Percentiles rank a stretch among this genome's conserved stretches.
Conservation (phyloP, 2,888 invertebrate genomes). For the Ctena decussata region DNA sequence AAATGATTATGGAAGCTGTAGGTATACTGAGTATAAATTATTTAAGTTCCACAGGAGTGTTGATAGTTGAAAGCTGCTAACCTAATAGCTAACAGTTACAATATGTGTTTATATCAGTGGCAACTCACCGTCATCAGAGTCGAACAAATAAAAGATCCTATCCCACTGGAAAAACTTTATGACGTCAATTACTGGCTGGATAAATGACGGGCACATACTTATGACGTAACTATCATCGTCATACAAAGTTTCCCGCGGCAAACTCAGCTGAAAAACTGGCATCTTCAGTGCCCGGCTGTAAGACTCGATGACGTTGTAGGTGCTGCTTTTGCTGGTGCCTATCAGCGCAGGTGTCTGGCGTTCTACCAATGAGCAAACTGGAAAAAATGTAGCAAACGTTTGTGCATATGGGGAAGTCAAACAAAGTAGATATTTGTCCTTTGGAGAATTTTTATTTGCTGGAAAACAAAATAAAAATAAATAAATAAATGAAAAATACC, state of each 20-base stretch:
- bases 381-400: slow-evolving; percentile 40
- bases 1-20: no score
- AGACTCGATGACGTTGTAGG: slow-evolving; percentile 82
- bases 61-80: no score
- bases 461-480: no score
- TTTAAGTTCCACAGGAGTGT: no score
- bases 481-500: no score
- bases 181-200: slow-evolving; percentile 97
- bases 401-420: no score
- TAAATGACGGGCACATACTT: slow-evolving; percentile 96
- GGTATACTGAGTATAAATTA: no score
- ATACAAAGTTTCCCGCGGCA: slow-evolving; percentile 70
- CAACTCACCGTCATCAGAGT: slow-evolving; percentile 94
- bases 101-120: no score
- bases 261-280: slow-evolving; percentile 81
- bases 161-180: slow-evolving; percentile 97
- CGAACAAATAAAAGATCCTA: slow-evolving; percentile 95
- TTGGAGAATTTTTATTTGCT: no score
- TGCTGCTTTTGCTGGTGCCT: slow-evolving; percentile 77
- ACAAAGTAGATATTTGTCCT: no score
- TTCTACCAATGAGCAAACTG: slow-evolving; percentile 82
- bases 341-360: slow-evolving; percentile 80
- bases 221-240: slow-evolving; percentile 78
- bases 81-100: no score
- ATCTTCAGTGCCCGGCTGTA: slow-evolving; percentile 83